Percentiles rank a stretch among this genome's conserved stretches.
Conservation (phyloP, 2,797 vertebrate species). For the Mormyrus proboscirostris region DNA sequence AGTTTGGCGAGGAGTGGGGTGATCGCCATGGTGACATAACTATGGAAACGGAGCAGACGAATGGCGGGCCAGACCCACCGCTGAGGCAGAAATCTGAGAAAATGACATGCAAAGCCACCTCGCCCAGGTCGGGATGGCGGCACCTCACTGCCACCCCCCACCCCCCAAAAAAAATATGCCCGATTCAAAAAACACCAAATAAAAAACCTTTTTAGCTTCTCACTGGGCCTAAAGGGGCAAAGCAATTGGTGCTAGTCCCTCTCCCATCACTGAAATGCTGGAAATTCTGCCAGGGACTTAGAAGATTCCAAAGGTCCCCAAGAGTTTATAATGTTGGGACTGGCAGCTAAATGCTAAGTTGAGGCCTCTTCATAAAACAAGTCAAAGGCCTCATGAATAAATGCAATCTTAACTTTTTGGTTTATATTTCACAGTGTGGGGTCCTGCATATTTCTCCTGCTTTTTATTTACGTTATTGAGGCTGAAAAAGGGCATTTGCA, state of each 20-base stretch:
- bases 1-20: conserved; percentile 1
- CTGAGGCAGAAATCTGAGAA: neutral
- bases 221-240: neutral
- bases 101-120: neutral
- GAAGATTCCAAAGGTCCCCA: neutral
- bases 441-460: neutral
- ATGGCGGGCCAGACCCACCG: neutral
- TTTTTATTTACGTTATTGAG: neutral
- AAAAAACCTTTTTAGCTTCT: neutral
- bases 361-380: neutral
- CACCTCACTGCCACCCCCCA: too few species aligned
- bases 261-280: neutral
- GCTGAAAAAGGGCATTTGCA: neutral
- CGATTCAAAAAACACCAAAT: neutral
- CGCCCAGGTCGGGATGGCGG: neutral
- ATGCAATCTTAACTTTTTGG: neutral
- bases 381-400: neutral
- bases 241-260: neutral
- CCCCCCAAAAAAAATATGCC: neutral
- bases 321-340: neutral
- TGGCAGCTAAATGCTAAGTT: neutral
- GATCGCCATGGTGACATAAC: neutral
- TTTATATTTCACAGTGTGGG: neutral
- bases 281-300: neutral
- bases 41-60: neutral